phyloP scores from a whole-genome alignment of 2,888 invertebrate genomes.

The Camptogramma bilineatum region DNA sequence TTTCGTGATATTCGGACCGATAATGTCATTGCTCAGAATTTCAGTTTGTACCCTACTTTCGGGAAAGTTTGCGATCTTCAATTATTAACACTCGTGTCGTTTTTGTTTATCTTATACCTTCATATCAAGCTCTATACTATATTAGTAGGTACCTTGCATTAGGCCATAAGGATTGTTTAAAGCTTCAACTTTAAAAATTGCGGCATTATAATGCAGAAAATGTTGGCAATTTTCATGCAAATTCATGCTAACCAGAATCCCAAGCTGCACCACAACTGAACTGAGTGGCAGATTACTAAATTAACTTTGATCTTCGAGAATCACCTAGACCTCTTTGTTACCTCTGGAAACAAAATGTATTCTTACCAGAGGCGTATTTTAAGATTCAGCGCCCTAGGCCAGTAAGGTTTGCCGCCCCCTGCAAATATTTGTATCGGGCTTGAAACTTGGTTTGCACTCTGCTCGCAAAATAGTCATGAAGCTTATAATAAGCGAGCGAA shows the following conservation, averaged over 20 bases:
- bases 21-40: not conserved
- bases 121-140: not conserved
- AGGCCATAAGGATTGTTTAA: not conserved
- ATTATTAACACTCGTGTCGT: no score
- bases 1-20: not conserved
- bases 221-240: conserved; percentile 1
- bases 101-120: no score
- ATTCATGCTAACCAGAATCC: not conserved
- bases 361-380: no score
- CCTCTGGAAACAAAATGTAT: no score
- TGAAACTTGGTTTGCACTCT: no score
- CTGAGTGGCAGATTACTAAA: not conserved
- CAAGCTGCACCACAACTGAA: not conserved
- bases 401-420: no score
- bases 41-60: no score
- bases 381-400: no score
- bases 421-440: no score
- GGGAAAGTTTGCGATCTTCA: no score
- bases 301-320: not conserved
- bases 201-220: not conserved
- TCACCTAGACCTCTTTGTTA: not conserved
- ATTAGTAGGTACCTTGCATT: not conserved
- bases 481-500: no score
- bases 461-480: no score
- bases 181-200: not conserved